Base-by-base conservation (phyloP, 2,797 vertebrate genomes). In the Melanotaenia maccullochi region DNA sequence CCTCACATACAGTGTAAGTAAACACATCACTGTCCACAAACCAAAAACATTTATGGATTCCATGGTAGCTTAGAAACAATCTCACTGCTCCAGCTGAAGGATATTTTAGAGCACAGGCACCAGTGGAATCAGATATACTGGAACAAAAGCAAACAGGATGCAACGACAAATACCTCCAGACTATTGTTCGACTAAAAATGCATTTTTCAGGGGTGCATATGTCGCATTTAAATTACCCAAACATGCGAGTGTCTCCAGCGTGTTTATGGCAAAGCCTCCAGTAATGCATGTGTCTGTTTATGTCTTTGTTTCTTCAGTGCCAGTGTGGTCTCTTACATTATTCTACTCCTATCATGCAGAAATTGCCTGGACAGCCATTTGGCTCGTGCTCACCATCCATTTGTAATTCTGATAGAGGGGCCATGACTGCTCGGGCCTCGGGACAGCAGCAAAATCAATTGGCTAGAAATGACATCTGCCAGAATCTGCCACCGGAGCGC, bases 381-480 rank as follows among this genome's bases (percentile, higher is more conserved):
- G 93, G 94, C 93, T 90, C 52, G 28, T 60, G 80, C 72, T 90
- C 86, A 84, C 85, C 82, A 86, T 93, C 89, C 88, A 93, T 93
- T 94, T 94, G 92, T 93, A 93, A 94, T 93, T 89, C 65, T 69
- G 84, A 89, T 87, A 86, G 91, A 90, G 87, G 82, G 89, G 90
- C 87, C 77, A 80, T 86, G 90, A 89, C 90, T 86, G 87, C 79
- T 84, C 51, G 60, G 85, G 92, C 93, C 92, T 90, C 81, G 63
- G 91, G 93, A 94, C 89, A 75, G 92, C 81, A 86, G 91, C 91
- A 93, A 94, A 95, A 95, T 93, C 95, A 95, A 95, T 95, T 94
- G 94, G 84, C 90, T 94, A 93, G 94, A 94, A 95, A 94, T 95
- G 94, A 95, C 94, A 95, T 95, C 94, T 95, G 93, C 93, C 94